Evolutionary conservation across 2,888 invertebrate genomes (phyloP).

Genomic region (Nemapogon koenigi): DNA sequence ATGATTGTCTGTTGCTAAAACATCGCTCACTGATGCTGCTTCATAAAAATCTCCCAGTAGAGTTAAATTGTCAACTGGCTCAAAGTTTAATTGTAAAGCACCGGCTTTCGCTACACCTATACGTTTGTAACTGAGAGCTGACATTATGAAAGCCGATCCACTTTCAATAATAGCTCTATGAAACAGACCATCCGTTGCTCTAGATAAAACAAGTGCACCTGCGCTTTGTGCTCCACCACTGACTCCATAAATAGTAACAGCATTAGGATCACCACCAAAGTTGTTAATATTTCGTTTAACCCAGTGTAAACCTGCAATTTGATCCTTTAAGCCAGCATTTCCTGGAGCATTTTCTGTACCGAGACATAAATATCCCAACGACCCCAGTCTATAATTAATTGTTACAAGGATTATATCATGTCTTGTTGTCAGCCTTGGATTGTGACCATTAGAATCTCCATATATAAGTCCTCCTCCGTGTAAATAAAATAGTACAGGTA

Average conservation of each 20-base stretch:
- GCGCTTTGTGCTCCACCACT: slow-evolving; percentile 35
- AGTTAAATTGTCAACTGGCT: too few relatives aligned
- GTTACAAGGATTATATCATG: slow-evolving; percentile 45
- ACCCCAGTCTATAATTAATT: slow-evolving; percentile 48
- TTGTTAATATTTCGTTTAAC: slow-evolving; percentile 40
- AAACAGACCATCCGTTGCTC: slow-evolving; percentile 40
- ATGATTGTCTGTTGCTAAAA: too few relatives aligned
- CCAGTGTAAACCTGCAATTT: slow-evolving; percentile 43
- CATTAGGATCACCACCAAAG: slow-evolving; percentile 52
- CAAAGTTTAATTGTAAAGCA: slow-evolving; percentile 37
- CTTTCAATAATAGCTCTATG: slow-evolving; percentile 45
- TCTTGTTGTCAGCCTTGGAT: slow-evolving; percentile 33
- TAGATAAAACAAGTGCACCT: slow-evolving; percentile 42
- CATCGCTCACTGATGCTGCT: too few relatives aligned
- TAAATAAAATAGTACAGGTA: slow-evolving; percentile 50
- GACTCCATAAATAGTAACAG: slow-evolving; percentile 46
- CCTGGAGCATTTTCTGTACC: slow-evolving; percentile 40
- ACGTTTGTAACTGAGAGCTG: too few relatives aligned
- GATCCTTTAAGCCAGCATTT: slow-evolving; percentile 53
- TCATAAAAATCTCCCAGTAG: too few relatives aligned
- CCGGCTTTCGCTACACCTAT: too few relatives aligned
- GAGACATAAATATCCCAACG: slow-evolving; percentile 52
- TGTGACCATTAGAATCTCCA: slow-evolving; percentile 35
- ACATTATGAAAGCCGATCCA: too few relatives aligned
- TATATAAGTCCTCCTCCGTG: slow-evolving; percentile 41